phyloP scores from a whole-genome alignment of 2,888 invertebrate genomes.

The Yponomeuta plumbellus region DNA sequence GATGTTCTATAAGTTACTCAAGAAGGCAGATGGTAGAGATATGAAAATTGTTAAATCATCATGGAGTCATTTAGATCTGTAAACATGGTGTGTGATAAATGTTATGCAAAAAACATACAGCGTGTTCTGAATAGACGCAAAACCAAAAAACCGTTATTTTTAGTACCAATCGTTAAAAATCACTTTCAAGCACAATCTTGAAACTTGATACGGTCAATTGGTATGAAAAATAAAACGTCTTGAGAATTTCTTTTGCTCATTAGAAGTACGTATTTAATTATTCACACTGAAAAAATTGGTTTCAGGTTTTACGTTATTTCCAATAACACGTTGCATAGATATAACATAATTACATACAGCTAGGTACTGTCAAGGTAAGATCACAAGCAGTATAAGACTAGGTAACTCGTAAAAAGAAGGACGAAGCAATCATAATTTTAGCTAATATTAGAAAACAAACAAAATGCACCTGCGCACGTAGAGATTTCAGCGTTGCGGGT shows the following conservation, averaged over 20 bases:
- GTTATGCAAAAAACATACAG: not conserved
- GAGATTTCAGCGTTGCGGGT: constrained; percentile 50
- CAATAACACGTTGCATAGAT: not conserved
- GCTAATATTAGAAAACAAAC: constrained; percentile 29
- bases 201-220: too few species aligned
- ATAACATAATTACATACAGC: not conserved
- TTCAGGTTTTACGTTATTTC: too few species aligned
- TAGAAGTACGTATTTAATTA: too few species aligned
- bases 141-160: too few species aligned
- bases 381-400: not conserved
- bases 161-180: too few species aligned
- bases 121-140: too few species aligned
- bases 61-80: not conserved
- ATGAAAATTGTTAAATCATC: not conserved
- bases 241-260: too few species aligned
- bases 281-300: too few species aligned
- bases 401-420: constrained; percentile 16
- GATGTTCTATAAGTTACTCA: not conserved
- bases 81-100: not conserved
- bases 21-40: not conserved
- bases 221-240: too few species aligned
- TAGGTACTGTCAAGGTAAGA: not conserved
- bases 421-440: constrained; percentile 14
- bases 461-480: constrained; percentile 63
- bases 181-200: too few species aligned